phyloP scores from a whole-genome alignment of 2,888 invertebrate genomes.

The Chloroclysta siterata region DNA sequence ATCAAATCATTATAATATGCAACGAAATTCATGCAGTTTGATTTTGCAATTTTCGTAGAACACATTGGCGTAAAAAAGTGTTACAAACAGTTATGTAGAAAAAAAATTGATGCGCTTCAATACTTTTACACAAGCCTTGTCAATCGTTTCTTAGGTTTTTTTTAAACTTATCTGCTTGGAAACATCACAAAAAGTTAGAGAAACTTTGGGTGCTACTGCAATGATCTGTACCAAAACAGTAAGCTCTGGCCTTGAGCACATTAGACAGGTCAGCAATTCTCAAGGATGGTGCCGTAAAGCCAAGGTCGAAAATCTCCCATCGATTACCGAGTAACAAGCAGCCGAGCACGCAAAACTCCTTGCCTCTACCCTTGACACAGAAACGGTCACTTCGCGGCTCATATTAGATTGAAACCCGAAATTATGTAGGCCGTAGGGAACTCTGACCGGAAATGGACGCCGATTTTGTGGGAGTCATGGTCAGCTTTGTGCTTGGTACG shows the following conservation, averaged over 20 bases:
- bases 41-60: no score
- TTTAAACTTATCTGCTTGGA: background rate
- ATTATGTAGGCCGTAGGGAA: conserved; percentile 70
- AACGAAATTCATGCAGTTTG: no score
- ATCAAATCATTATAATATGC: no score
- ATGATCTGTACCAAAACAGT: conserved; percentile 11
- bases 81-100: no score
- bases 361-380: conserved; percentile 79
- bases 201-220: background rate
- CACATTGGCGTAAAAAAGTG: no score
- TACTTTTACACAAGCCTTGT: background rate
- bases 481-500: conserved; percentile 26
- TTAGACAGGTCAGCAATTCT: conserved; percentile 70
- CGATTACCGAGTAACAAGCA: conserved; percentile 67
- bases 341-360: conserved; percentile 77
- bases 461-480: conserved; percentile 45
- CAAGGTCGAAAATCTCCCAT: conserved; percentile 82
- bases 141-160: background rate
- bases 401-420: conserved; percentile 61
- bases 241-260: conserved; percentile 51
- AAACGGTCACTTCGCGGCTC: conserved; percentile 65
- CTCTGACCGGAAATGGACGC: conserved; percentile 60
- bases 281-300: conserved; percentile 71
- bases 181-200: background rate
- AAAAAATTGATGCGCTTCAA: no score